Evolutionary conservation across 2,888 invertebrate species (phyloP).

Genomic region (Eilema caniola): DNA sequence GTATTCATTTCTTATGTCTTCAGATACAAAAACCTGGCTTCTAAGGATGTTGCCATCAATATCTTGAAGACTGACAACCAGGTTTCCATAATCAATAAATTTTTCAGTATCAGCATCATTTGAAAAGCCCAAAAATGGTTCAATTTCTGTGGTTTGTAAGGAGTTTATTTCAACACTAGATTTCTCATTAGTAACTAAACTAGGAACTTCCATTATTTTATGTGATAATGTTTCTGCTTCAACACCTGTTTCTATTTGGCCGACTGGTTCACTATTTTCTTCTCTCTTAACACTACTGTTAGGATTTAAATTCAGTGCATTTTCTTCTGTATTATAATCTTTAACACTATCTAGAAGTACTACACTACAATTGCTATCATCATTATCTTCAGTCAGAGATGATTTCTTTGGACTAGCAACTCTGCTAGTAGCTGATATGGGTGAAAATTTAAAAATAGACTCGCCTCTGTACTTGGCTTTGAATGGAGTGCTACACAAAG

Average conservation of each 20-base stretch:
- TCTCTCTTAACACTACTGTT: slow-evolving; percentile 18
- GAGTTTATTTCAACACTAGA: slow-evolving; percentile 47
- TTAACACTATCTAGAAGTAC: slow-evolving; percentile 45
- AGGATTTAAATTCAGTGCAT: slow-evolving; percentile 13
- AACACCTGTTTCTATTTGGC: slow-evolving; percentile 7
- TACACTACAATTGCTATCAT: slow-evolving; percentile 48
- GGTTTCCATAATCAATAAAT: not conserved
- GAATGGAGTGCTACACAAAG: slow-evolving; percentile 78
- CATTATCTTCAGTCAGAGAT: slow-evolving; percentile 54
- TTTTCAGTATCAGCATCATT: slow-evolving; percentile 20
- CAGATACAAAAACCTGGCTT: slow-evolving; percentile 16
- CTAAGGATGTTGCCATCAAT: slow-evolving; percentile 13
- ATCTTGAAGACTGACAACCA: slow-evolving; percentile 11
- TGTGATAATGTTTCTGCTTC: slow-evolving; percentile 10
- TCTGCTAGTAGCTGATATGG: slow-evolving; percentile 59
- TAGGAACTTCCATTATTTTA: slow-evolving; percentile 6
- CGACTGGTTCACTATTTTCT: slow-evolving; percentile 1
- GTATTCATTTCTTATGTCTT: not conserved
- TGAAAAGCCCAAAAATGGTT: slow-evolving; percentile 68
- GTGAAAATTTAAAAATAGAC: slow-evolving; percentile 79
- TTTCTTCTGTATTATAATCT: slow-evolving; percentile 25
- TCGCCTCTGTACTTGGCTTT: slow-evolving; percentile 73
- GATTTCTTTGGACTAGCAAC: slow-evolving; percentile 53
- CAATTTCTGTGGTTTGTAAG: slow-evolving; percentile 59
- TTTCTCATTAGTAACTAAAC: slow-evolving; percentile 10